These are phyloP conservation scores for Amphipyra tragopoginis DNA, from an alignment of 2,888 invertebrate species.

Conservation along the genomic window DNA sequence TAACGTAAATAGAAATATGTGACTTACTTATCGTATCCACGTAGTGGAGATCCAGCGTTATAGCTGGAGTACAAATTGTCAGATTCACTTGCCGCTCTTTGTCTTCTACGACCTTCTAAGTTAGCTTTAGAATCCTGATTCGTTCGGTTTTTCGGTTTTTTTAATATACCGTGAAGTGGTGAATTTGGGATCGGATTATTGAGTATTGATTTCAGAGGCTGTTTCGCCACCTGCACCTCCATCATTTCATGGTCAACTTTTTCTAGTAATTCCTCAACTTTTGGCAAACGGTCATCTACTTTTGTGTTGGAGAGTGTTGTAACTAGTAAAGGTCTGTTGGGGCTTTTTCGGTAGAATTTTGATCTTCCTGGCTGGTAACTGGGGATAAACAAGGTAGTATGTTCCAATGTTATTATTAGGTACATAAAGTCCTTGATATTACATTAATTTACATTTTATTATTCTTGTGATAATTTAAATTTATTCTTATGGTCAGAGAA, in stretches of 20 bases:
- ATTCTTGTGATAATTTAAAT: not conserved
- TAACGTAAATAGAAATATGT: slow-evolving; percentile 13
- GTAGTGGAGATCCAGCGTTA: slow-evolving; percentile 73
- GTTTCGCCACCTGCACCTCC: slow-evolving; percentile 78
- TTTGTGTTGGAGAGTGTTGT: slow-evolving; percentile 82
- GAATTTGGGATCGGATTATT: slow-evolving; percentile 82
- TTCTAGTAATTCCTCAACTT: slow-evolving; percentile 85
- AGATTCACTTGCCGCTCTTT: slow-evolving; percentile 86
- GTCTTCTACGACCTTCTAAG: slow-evolving; percentile 82
- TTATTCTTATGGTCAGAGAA: not conserved
- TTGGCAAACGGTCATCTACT: slow-evolving; percentile 82
- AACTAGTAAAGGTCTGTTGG: slow-evolving; percentile 78
- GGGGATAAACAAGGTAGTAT: slow-evolving; percentile 37
- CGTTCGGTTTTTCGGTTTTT: slow-evolving; percentile 80
- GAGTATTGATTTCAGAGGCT: slow-evolving; percentile 86
- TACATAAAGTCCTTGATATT: not conserved
- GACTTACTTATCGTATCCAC: slow-evolving; percentile 82
- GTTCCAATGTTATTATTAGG: slow-evolving; percentile 13
- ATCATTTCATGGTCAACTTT: slow-evolving; percentile 84
- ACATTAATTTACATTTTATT: no score
- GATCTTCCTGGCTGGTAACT: slow-evolving; percentile 81
- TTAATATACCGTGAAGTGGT: slow-evolving; percentile 81
- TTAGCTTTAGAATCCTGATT: slow-evolving; percentile 73
- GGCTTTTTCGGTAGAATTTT: slow-evolving; percentile 79
- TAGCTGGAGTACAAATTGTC: slow-evolving; percentile 81